Percentiles rank a stretch among this genome's conserved stretches.
Conservation (phyloP, 2,888 invertebrate species). For the Phorcus lineatus region DNA sequence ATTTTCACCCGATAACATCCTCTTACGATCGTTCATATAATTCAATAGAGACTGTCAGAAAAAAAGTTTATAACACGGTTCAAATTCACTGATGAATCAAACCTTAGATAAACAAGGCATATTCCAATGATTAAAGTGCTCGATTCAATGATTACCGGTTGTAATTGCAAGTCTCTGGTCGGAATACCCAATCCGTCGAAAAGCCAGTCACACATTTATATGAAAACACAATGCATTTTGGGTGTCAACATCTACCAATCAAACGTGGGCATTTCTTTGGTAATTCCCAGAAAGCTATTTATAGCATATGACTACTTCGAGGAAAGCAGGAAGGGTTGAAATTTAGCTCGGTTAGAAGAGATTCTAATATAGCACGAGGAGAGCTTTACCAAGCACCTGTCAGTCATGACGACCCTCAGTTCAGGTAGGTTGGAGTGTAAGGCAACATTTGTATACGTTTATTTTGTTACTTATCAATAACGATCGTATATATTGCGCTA, state of each 20-base stretch:
- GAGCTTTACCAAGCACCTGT: background rate
- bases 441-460: background rate
- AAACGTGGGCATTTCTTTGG: background rate
- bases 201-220: background rate
- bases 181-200: background rate
- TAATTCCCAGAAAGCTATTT: conserved; percentile 48
- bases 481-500: no score
- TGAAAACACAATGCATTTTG: background rate
- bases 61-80: no score
- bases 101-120: no score
- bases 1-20: no score
- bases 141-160: no score
- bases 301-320: conserved; percentile 46
- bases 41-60: no score
- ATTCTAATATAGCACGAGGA: background rate
- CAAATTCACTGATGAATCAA: no score
- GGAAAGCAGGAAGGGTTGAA: conserved; percentile 2
- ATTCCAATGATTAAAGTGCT: no score
- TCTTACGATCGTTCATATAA: no score
- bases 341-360: background rate
- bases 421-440: conserved; percentile 7
- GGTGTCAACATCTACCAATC: background rate
- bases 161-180: no score
- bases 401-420: conserved; percentile 14
- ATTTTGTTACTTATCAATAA: no score